A percentile compares a stretch with the other conserved stretches of the same genome.
Conservation (phyloP, 2,797 vertebrate genomes). For the Eospalax fontanierii region DNA sequence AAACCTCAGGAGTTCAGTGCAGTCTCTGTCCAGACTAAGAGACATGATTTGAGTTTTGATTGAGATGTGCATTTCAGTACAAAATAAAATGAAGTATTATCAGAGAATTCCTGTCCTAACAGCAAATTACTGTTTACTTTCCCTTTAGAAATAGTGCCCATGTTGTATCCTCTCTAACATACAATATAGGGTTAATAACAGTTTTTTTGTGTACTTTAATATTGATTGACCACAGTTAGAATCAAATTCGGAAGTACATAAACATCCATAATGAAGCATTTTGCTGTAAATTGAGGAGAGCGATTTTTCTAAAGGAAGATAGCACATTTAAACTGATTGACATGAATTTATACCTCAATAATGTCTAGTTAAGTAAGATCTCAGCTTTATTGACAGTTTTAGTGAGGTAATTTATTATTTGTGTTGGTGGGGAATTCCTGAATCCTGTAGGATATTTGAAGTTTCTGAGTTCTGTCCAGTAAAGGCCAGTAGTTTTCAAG, state of each 20-base stretch:
- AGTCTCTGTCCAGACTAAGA: neutral
- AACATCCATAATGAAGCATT: neutral
- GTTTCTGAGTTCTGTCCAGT: neutral
- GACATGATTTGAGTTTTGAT: neutral
- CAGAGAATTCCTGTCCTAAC: neutral
- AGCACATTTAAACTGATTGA: neutral
- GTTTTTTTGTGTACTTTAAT: neutral
- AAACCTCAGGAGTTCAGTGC: neutral
- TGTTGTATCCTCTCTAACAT: neutral
- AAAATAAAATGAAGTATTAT: neutral
- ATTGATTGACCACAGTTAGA: neutral
- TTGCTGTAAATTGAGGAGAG: neutral
- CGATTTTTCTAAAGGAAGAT: neutral
- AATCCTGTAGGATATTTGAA: neutral
- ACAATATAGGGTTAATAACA: neutral
- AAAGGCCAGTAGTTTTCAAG: neutral
- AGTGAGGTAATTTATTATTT: neutral
- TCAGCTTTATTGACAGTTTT: neutral
- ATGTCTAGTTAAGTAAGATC: neutral
- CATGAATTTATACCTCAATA: neutral
- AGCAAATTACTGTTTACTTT: neutral
- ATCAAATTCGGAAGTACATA: neutral
- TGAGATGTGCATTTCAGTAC: neutral
- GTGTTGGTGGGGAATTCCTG: rapidly evolving
- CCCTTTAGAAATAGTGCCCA: neutral